phyloP scores from a whole-genome alignment of 2,113 vertebrate species.

The Marcusenius ussheri region DNA sequence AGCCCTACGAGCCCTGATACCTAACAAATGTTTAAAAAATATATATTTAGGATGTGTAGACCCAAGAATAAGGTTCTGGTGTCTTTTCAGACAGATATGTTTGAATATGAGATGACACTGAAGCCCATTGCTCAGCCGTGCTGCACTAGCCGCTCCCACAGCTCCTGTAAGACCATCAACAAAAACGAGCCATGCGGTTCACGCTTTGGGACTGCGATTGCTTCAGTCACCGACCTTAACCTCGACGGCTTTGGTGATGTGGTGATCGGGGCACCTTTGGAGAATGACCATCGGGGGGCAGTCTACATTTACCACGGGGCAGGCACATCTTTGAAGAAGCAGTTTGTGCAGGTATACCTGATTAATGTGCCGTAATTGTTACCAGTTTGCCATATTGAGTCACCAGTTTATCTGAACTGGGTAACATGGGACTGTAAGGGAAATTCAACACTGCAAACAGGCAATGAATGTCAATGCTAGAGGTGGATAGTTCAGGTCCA shows the following conservation, averaged over 20 bases:
- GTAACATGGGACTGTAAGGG: background rate
- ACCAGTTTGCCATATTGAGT: background rate
- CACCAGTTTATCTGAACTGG: background rate
- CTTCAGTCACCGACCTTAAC: conserved; percentile 82
- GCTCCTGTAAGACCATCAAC: conserved; percentile 58
- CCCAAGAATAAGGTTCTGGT: background rate
- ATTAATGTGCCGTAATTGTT: background rate
- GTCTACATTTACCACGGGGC: conserved; percentile 88
- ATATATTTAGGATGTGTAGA: background rate
- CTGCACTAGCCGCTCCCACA: conserved; percentile 60
- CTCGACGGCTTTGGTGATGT: conserved; percentile 84
- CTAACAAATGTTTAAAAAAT: background rate
- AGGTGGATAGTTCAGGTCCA: background rate
- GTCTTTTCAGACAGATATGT: conserved; percentile 56
- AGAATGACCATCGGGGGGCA: conserved; percentile 84
- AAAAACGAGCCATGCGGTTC: conserved; percentile 84
- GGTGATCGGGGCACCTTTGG: conserved; percentile 84
- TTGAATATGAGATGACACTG: conserved; percentile 76
- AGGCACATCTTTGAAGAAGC: conserved; percentile 64
- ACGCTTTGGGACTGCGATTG: conserved; percentile 91
- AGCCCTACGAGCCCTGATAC: background rate
- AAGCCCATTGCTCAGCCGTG: conserved; percentile 81
- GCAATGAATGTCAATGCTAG: background rate
- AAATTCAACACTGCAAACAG: background rate
- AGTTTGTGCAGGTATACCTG: conserved; percentile 72